phyloP scores from a whole-genome alignment of 2,797 vertebrate genomes.

The Lepilemur ruficaudatus region DNA sequence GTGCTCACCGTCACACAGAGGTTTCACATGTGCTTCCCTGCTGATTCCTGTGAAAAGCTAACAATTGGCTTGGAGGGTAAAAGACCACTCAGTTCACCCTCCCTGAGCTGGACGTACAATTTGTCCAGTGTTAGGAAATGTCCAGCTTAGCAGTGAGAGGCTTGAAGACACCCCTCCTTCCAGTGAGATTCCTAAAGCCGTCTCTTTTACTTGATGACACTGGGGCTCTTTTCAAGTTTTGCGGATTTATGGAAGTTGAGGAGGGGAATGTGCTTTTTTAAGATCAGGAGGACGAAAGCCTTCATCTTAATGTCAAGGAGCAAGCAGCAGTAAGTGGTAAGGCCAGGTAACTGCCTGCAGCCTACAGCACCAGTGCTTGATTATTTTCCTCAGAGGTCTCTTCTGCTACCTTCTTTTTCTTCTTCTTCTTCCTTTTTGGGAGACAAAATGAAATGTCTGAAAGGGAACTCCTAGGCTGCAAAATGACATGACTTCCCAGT shows the following conservation, averaged over 20 bases:
- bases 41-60: conserved; percentile 85
- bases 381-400: neutral
- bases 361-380: neutral
- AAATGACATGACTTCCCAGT: neutral
- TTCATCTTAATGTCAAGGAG: conserved; percentile 6
- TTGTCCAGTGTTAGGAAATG: conserved; percentile 75
- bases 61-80: conserved; percentile 81
- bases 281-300: conserved; percentile 48
- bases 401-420: neutral
- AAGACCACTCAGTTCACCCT: conserved; percentile 76
- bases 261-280: conserved; percentile 70
- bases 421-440: neutral
- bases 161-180: conserved; percentile 64
- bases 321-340: neutral
- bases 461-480: neutral
- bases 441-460: conserved; percentile 15
- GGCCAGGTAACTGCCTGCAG: conserved; percentile 50
- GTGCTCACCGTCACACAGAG: conserved; percentile 81
- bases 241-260: conserved; percentile 69
- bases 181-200: conserved; percentile 63
- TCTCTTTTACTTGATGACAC: conserved; percentile 64
- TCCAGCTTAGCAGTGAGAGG: conserved; percentile 70
- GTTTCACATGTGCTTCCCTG: conserved; percentile 86
- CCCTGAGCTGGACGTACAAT: conserved; percentile 75
- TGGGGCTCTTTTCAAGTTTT: conserved; percentile 67